phyloP scores from a whole-genome alignment of 2,888 invertebrate species.

The Caenorhabditis parvicauda region DNA sequence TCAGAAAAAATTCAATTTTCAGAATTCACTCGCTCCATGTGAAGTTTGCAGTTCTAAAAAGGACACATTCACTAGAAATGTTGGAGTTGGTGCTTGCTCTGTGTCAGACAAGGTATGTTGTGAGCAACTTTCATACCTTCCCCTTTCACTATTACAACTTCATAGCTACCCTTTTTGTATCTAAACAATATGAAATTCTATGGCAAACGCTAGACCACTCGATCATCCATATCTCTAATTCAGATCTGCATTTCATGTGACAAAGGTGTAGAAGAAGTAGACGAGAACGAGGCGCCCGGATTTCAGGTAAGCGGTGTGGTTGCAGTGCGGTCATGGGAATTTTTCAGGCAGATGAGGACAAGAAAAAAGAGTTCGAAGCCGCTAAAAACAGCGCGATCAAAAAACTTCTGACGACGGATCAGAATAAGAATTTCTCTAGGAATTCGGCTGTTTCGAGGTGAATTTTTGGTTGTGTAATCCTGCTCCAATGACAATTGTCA shows the following conservation, averaged over 20 bases:
- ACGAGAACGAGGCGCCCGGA: conserved; percentile 43
- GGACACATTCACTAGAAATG: conserved; percentile 34
- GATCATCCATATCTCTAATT: neutral
- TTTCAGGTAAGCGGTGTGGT: too few relatives aligned
- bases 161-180: neutral
- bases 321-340: too few relatives aligned
- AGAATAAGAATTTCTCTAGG: conserved; percentile 37
- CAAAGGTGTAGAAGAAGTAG: conserved; percentile 28
- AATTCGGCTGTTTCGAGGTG: conserved; percentile 32
- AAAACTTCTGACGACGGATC: conserved; percentile 55
- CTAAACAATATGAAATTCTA: neutral
- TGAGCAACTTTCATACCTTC: neutral
- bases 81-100: conserved; percentile 37
- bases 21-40: too few relatives aligned
- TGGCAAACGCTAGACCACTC: too few relatives aligned
- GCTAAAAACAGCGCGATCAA: conserved; percentile 54
- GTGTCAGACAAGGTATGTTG: conserved; percentile 30
- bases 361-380: conserved; percentile 31
- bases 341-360: too few relatives aligned
- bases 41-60: too few relatives aligned
- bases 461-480: neutral
- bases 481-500: too few relatives aligned
- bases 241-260: conserved; percentile 37
- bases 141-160: neutral
- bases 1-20: too few relatives aligned